These are phyloP conservation scores for Leucophenga varia DNA, from an alignment of 1,140 invertebrate species.

Conservation along the genomic window DNA sequence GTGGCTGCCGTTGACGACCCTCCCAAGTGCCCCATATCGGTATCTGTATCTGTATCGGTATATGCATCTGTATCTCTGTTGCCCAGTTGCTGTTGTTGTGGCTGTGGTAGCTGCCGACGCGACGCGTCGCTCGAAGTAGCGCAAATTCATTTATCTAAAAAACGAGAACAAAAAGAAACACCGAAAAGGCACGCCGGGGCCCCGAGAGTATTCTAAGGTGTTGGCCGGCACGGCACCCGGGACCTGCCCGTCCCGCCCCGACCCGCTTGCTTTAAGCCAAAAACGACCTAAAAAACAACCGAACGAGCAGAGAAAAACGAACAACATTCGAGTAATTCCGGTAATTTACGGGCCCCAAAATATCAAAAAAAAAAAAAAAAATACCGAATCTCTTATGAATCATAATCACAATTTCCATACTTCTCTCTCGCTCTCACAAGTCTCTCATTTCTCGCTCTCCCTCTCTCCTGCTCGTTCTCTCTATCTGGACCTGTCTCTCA, in stretches of 20 bases:
- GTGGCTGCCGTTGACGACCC: conserved; percentile 25
- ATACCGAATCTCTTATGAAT: conserved; percentile 37
- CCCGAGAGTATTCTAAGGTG: conserved; percentile 33
- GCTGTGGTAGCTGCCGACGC: conserved; percentile 34
- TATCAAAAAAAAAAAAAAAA: conserved; percentile 8
- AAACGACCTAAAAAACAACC: conserved; percentile 7
- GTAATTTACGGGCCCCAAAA: conserved; percentile 31
- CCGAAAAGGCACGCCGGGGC: conserved; percentile 35
- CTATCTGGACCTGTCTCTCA: conserved; percentile 2
- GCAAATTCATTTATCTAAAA: conserved; percentile 52
- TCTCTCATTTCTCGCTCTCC: background rate
- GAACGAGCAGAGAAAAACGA: background rate
- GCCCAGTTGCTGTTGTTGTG: conserved; percentile 23
- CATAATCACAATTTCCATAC: conserved; percentile 45
- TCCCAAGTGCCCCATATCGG: background rate
- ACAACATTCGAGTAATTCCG: conserved; percentile 36
- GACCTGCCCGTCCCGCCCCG: too few relatives aligned
- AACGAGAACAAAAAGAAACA: conserved; percentile 27
- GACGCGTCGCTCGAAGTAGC: conserved; percentile 46
- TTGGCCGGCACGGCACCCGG: too few relatives aligned
- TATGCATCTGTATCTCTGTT: conserved; percentile 15
- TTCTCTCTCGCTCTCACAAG: conserved; percentile 11
- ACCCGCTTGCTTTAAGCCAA: conserved; percentile 29
- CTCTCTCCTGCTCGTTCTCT: conserved; percentile 5
- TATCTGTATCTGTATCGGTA: conserved; percentile 11